A percentile compares a stretch with the other conserved stretches of the same genome.
Evolutionary conservation across 2,113 vertebrate species (phyloP).

Genomic region (Carettochelys insculpta): DNA sequence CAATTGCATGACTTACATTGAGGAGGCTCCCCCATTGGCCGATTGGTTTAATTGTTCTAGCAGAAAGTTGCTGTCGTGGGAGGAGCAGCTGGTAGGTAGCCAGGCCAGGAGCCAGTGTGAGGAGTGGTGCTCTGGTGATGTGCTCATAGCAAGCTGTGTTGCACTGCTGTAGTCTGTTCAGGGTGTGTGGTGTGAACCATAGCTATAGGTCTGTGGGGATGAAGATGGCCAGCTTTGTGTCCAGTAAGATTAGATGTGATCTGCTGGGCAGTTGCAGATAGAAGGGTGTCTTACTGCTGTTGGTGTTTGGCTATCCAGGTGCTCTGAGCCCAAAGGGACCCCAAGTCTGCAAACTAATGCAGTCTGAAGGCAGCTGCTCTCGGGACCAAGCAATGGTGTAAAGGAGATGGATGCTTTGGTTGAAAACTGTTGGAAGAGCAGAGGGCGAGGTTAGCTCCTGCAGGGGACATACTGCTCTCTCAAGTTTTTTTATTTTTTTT

Average conservation of each 20-base stretch:
- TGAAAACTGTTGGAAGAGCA: not conserved
- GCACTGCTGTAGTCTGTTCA: not conserved
- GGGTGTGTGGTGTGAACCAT: fast-evolving
- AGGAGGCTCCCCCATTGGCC: not conserved
- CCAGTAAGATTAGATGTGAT: not conserved
- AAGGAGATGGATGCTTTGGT: not conserved
- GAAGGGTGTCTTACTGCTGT: not conserved
- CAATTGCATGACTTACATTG: fast-evolving
- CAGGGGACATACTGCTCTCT: not conserved
- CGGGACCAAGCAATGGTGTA: not conserved
- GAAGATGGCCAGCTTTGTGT: not conserved
- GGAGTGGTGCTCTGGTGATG: not conserved
- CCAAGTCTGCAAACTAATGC: too few species aligned
- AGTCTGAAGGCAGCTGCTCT: not conserved
- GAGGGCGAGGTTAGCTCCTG: too few species aligned
- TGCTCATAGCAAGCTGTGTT: not conserved
- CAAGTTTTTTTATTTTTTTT: not conserved
- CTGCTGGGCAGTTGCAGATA: not conserved
- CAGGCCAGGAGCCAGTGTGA: not conserved
- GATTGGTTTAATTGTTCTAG: fast-evolving
- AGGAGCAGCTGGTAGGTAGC: not conserved
- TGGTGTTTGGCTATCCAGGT: not conserved
- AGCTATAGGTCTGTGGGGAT: too few species aligned
- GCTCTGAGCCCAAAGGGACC: fast-evolving
- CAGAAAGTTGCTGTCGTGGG: not conserved